A percentile compares a stretch with the other conserved stretches of the same genome.
These are phyloP conservation scores for Periplaneta americana DNA, from an alignment of 1,140 invertebrate genomes.

Conservation along the genomic window DNA sequence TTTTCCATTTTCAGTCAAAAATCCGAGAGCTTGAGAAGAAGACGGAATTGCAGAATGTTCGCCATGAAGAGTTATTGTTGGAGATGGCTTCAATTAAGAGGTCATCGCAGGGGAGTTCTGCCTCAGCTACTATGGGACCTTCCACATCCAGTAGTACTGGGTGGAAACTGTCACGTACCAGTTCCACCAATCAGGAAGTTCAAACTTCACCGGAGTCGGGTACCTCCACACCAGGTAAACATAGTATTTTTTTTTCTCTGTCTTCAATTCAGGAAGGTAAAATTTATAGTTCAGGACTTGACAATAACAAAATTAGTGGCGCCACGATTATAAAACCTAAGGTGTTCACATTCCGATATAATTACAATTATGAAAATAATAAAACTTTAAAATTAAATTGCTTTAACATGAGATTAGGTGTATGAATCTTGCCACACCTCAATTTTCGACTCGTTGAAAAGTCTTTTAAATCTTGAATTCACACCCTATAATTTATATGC, in stretches of 20 bases:
- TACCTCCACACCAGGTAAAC: conserved; percentile 22
- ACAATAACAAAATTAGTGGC: no score
- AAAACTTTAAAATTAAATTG: neutral
- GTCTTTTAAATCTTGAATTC: no score
- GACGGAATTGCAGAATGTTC: conserved; percentile 78
- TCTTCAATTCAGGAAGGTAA: neutral
- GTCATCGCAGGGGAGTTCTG: conserved; percentile 41
- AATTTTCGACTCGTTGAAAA: no score
- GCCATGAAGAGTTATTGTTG: conserved; percentile 81
- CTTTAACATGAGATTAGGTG: no score
- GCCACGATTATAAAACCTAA: no score
- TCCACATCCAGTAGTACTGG: conserved; percentile 16
- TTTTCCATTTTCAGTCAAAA: conserved; percentile 56
- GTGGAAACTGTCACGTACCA: conserved; percentile 12
- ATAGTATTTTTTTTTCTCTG: no score
- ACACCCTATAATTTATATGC: no score
- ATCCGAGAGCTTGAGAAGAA: conserved; percentile 80
- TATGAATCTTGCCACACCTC: no score
- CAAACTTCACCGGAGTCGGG: conserved; percentile 22
- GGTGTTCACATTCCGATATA: no score
- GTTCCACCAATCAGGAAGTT: conserved; percentile 17
- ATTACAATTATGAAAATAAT: neutral
- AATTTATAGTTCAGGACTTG: no score
- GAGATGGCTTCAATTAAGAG: conserved; percentile 63
- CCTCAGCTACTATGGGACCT: conserved; percentile 30